Percentiles rank a stretch among this genome's conserved stretches.
phyloP scores from a whole-genome alignment of 1,140 invertebrate genomes.

The Drosophila paulistorum region DNA sequence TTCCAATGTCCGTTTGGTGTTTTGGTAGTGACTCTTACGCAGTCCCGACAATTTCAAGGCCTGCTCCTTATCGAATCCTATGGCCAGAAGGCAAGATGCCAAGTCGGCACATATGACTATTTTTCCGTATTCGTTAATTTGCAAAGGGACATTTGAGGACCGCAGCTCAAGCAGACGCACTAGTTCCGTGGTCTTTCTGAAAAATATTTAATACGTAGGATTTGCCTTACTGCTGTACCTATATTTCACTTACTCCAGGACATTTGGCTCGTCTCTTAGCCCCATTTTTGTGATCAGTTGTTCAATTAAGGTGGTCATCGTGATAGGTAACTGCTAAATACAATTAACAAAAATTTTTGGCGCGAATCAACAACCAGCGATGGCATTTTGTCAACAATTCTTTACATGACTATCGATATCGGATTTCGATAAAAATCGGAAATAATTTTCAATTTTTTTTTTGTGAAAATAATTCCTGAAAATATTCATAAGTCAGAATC shows the following conservation, averaged over 20 bases:
- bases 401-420: not conserved
- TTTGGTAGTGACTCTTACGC: conserved; percentile 79
- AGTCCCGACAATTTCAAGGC: conserved; percentile 81
- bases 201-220: not conserved
- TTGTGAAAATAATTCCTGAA: too few species aligned
- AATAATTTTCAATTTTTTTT: too few species aligned
- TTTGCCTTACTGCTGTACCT: not conserved
- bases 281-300: conserved; percentile 77
- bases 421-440: too few species aligned
- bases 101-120: conserved; percentile 74
- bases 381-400: not conserved
- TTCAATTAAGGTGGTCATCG: conserved; percentile 72
- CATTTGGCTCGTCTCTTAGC: conserved; percentile 62
- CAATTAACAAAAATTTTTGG: conserved; percentile 33
- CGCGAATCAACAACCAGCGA: conserved; percentile 13
- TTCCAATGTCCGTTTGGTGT: conserved; percentile 82
- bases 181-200: conserved; percentile 75
- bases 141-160: conserved; percentile 68
- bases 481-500: too few species aligned
- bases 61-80: conserved; percentile 78
- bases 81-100: conserved; percentile 55
- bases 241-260: conserved; percentile 56
- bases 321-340: conserved; percentile 14
- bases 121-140: conserved; percentile 80
- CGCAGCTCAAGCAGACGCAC: conserved; percentile 72